Evolutionary conservation across 2,888 invertebrate genomes (phyloP), one percentile per base, ranked within the genome.

Genomic region (Melanchra persicariae): DNA sequence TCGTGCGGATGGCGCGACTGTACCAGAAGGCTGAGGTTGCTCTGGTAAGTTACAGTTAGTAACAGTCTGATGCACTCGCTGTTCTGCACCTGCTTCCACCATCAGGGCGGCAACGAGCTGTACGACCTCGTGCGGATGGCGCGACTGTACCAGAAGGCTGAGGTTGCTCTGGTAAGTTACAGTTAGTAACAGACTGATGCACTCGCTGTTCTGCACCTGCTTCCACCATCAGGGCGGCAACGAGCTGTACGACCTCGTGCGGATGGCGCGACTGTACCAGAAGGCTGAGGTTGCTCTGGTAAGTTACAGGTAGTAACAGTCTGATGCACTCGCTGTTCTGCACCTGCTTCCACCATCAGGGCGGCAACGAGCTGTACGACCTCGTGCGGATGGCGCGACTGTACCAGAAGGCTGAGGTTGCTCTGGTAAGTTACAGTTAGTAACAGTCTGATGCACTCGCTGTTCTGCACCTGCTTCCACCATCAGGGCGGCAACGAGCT

Each of bases 381-480:
- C 97, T 49, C 12, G 97, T 97, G 78, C 91, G 92, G 57, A 96
- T 97, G 92, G 96, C 97, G 0, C 90, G 95, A 22, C 96, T 96
- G 75, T 97, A 97, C 91, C 97, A 40, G 40, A 40, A 40, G 40
- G 40, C 97, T 0, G 97, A 97, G 88, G 95, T 96, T 83, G 89
- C 95, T 83, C 91, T 98, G 89, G 97, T 98, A 88, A 94, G 96
- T 40, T 10, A 40, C 15, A 40, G 40, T 40, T 40, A 40, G 40
- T 40, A 2, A 40, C 40, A 40, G 97, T n/a, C 93, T 97, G 86
- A 96, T 98, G 91, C 97, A 98, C 90, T 95, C 97, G 74, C 92
- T 98, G 85, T 98, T 97, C 93, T 98, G 98, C 89, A 96, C 97
- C 63, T 98, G 98, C 91, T 97, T 97, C 94, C 97, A 98, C 91